Base-by-base conservation (phyloP, 2,888 invertebrate genomes). In the Folsomia manolachei region DNA sequence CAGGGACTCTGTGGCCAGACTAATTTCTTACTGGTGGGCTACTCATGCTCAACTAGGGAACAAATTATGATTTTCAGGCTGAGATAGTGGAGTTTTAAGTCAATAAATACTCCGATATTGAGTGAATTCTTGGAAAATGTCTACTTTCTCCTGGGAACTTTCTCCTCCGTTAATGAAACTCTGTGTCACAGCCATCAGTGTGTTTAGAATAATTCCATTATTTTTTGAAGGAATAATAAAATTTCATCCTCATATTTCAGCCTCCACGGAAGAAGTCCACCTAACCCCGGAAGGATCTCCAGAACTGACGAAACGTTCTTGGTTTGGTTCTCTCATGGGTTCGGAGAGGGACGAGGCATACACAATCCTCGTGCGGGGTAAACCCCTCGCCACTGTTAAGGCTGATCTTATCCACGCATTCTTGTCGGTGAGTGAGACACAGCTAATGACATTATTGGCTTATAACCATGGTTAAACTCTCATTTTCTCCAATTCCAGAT, bases 381-480 rank as follows among this genome's bases (percentile, higher is more conserved):
- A 97, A 83, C 95, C 96, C 0, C 86, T 99, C 80, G 95, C 97
- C 70, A 94, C 95, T 18, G 95, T 99, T 76, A 99, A 98, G 85
- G 98, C 98, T 23, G 98, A 99, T 85, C 88, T 99, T 72, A 97
- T 99, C 83, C 97, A 98, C 83, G 97, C 97, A 78, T 98, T 99
- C 86, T 88, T 99, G 82, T 97, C 97, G 86, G 97, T 97, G 9
- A 61, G 19, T 19, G n/a, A 61, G 21, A 61, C 19, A 61, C 9
- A 11, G 9, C 21, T 9, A n/a, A n/a, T n/a, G n/a, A n/a, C n/a
- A n/a, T n/a, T n/a, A n/a, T n/a, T n/a, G n/a, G n/a, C n/a, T n/a
- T n/a, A n/a, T n/a, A n/a, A n/a, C n/a, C n/a, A n/a, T n/a, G n/a
- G n/a, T n/a, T n/a, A n/a, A n/a, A n/a, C n/a, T n/a, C n/a, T n/a